Conservation (phyloP, 2,888 invertebrate genomes). For the Aspidapion aeneum region DNA sequence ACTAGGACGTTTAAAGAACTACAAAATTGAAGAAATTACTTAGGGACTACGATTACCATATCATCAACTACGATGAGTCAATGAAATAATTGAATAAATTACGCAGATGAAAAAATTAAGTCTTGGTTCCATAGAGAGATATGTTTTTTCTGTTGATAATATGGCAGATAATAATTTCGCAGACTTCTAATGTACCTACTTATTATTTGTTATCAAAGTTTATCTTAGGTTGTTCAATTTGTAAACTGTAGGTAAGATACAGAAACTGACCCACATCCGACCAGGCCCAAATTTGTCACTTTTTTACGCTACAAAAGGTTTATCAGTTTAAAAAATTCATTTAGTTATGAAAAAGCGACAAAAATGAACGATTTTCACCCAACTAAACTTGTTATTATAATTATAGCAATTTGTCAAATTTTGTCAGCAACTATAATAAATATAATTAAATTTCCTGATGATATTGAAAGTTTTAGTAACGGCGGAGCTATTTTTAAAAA, state of each 20-base stretch:
- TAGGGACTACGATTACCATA: too few species aligned
- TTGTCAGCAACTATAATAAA: not conserved
- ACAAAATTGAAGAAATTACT: too few species aligned
- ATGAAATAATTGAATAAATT: too few species aligned
- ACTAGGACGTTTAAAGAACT: too few species aligned
- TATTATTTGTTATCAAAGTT: not conserved
- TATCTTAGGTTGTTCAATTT: not conserved
- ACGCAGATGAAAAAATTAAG: too few species aligned
- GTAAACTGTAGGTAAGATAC: not conserved
- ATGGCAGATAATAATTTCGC: too few species aligned
- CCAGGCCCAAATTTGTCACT: constrained; percentile 42
- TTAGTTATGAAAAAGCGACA: constrained; percentile 19
- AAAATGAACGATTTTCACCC: constrained; percentile 21
- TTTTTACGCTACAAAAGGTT: constrained; percentile 30
- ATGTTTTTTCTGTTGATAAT: too few species aligned
- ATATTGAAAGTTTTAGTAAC: constrained; percentile 3
- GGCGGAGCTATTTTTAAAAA: not conserved
- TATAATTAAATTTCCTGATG: constrained; percentile 10
- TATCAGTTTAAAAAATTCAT: constrained; percentile 12
- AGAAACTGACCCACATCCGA: constrained; percentile 41
- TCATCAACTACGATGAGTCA: too few species aligned
- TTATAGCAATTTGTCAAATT: not conserved
- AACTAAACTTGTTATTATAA: not conserved
- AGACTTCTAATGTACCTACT: too few species aligned
- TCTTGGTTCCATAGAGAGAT: too few species aligned